These are phyloP conservation scores for Drosophila asahinai DNA, from an alignment of 1,140 invertebrate species.

Conservation along the genomic window DNA sequence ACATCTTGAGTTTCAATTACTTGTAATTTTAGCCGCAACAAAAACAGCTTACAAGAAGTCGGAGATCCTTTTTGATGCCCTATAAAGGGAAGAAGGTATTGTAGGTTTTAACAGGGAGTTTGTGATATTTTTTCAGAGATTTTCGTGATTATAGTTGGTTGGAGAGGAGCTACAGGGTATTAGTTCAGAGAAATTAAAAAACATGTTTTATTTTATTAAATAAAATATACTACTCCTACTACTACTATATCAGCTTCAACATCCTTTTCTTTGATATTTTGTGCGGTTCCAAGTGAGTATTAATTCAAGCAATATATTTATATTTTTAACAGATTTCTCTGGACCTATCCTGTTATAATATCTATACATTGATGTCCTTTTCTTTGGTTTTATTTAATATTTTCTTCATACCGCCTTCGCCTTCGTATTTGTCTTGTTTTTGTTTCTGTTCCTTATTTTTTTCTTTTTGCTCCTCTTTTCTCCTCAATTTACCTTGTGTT, in stretches of 20 bases:
- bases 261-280: too few species aligned
- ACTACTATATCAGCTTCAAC: too few species aligned
- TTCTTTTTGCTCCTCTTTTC: conserved; percentile 2
- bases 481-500: conserved; percentile 9
- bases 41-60: conserved; percentile 50
- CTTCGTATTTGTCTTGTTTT: conserved; percentile 5
- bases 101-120: not conserved
- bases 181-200: not conserved
- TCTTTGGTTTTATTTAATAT: not conserved
- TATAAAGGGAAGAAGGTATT: not conserved
- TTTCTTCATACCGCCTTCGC: not conserved
- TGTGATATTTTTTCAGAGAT: not conserved
- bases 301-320: not conserved
- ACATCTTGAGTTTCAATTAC: conserved; percentile 75
- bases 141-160: not conserved
- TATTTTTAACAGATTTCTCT: not conserved
- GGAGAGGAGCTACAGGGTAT: too few species aligned
- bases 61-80: conserved; percentile 31
- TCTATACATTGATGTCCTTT: not conserved
- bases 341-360: not conserved
- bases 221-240: too few species aligned
- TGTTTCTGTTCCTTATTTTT: conserved; percentile 12
- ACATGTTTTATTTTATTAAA: too few species aligned
- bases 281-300: too few species aligned
- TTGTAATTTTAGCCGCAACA: conserved; percentile 80